Base-by-base conservation (phyloP, 1,140 invertebrate genomes). In the Danaus plexippus region DNA sequence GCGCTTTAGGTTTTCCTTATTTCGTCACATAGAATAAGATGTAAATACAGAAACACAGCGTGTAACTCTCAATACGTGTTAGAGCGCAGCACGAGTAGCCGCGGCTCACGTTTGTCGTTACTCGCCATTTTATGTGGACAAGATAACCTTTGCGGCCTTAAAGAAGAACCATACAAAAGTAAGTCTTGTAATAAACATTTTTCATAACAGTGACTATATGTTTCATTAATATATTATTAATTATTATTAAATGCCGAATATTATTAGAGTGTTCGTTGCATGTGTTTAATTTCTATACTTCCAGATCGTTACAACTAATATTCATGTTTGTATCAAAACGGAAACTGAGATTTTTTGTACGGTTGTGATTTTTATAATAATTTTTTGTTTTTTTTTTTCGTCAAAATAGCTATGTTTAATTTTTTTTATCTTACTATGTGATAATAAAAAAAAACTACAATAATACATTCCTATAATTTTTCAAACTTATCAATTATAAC, bases 111-210 rank as follows among this genome's bases (percentile, higher is more conserved):
- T 42, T 42, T 63, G 60, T 74, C 64, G 70, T 67, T 60, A 53
- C 63, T 74, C 64, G 70, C 69, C 63, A 53, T 63, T 70, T 65
- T 73, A 55, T 69, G 54, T 64, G 48, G 53, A 54, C 32, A 54
- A 51, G 48, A 67, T 59, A 45, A 48, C 63, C 50, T 52, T 41
- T 51, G 55, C 45, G 44, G 47, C 22, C 9, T 12, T 43, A 40
- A 63, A 52, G 9, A 13, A 40, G 58, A 49, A 71, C 59, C 58
- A 66, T 52, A 56, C 57, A 74, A 73, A 73, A 77, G 74, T 77
- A 66, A 75, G 74, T 73, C 22, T 32, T 32, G 22, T 32, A 2
- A 32, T 22, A 43, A 22, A 43, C 10, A 47, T 54, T 54, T 11
- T 10, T 54, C 9, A 40, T 47, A 11, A 46, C 22, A 32, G 22